These are phyloP conservation scores for Thyatira batis DNA, from an alignment of 2,888 invertebrate species.

Conservation along the genomic window DNA sequence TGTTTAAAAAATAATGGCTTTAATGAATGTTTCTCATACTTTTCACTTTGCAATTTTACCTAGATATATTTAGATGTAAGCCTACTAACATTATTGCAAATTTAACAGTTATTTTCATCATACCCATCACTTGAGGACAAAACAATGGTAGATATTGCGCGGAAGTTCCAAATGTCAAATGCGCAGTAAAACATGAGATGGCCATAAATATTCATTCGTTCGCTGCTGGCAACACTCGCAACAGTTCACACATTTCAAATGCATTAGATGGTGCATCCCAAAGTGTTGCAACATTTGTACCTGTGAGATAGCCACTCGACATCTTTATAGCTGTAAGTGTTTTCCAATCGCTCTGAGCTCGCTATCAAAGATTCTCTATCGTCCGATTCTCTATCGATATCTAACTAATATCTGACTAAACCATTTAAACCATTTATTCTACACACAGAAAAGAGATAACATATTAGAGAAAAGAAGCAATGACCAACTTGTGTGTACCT, in stretches of 20 bases:
- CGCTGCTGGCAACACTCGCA: neutral
- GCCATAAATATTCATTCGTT: neutral
- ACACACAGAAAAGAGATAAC: no score
- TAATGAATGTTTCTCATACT: no score
- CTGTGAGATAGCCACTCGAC: neutral
- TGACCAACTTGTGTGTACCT: no score
- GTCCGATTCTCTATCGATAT: no score
- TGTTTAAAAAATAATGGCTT: no score
- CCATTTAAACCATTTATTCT: no score
- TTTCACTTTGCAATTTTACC: no score
- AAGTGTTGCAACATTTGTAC: neutral
- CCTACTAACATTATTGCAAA: neutral
- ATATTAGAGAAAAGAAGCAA: no score
- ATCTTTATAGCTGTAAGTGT: neutral
- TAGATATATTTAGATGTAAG: no score
- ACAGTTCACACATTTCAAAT: neutral
- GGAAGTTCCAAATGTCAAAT: neutral
- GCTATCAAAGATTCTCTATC: no score
- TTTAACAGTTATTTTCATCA: neutral
- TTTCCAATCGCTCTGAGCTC: neutral
- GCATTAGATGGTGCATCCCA: neutral
- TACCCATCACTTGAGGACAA: neutral
- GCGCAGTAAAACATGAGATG: neutral
- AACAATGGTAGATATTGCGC: neutral
- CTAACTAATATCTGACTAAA: no score